These are phyloP conservation scores for Aphis gossypii DNA, from an alignment of 1,140 invertebrate genomes.

Conservation along the genomic window DNA sequence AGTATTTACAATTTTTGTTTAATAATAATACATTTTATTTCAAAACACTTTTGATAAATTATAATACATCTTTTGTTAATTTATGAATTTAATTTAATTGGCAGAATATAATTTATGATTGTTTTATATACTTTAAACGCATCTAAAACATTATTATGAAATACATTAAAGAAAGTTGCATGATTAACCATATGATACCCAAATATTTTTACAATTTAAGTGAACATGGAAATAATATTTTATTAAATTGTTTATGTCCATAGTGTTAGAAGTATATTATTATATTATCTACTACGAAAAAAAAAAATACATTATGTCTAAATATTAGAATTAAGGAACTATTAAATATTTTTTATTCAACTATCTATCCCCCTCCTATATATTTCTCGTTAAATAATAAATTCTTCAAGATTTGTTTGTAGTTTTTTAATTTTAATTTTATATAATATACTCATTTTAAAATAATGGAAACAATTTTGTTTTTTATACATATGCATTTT, in stretches of 20 bases:
- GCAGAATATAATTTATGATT: not conserved
- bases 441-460: constrained; percentile 18
- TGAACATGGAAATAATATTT: not conserved
- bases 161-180: not conserved
- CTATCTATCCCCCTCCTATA: not conserved
- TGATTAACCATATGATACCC: not conserved
- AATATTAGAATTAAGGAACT: not conserved
- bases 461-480: not conserved
- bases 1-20: not conserved
- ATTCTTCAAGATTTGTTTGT: not conserved
- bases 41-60: not conserved
- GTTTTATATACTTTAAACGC: not conserved
- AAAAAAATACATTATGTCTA: not conserved
- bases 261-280: not conserved
- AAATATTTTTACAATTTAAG: not conserved
- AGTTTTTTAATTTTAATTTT: not conserved
- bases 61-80: not conserved
- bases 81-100: not conserved
- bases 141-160: not conserved
- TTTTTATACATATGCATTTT: not conserved
- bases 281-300: not conserved
- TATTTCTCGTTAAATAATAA: not conserved
- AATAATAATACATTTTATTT: not conserved
- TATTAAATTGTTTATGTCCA: not conserved
- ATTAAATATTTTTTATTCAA: not conserved